A percentile compares a stretch with the other conserved stretches of the same genome.
Evolutionary conservation across 2,113 vertebrate species (phyloP).

Genomic region (Neodon shergylaensis): DNA sequence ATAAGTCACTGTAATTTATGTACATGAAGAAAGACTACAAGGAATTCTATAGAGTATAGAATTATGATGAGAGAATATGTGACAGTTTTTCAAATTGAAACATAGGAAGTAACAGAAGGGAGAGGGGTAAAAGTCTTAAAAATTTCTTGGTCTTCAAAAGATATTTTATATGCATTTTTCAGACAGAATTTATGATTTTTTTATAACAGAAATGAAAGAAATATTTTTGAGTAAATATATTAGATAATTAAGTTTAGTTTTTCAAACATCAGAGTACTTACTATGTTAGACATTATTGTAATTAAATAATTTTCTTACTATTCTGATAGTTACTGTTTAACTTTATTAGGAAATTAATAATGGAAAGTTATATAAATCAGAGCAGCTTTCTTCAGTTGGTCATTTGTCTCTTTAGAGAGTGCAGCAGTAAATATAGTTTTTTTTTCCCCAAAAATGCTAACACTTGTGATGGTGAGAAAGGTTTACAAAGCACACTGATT

Average conservation of each 20-base stretch:
- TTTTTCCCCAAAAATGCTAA: background rate
- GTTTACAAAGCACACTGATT: background rate
- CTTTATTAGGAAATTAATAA: background rate
- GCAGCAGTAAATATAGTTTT: background rate
- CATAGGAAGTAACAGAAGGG: background rate
- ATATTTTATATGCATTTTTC: background rate
- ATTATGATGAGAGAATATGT: background rate
- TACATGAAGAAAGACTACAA: background rate
- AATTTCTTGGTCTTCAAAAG: background rate
- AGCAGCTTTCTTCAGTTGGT: background rate
- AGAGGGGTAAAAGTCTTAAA: slow-evolving; percentile 17
- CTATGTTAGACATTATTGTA: background rate
- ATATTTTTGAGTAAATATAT: background rate
- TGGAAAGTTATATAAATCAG: background rate
- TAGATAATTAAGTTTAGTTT: background rate
- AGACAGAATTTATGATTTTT: background rate
- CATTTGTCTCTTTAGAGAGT: slow-evolving; percentile 1
- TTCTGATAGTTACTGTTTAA: slow-evolving; percentile 4
- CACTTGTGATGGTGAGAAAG: background rate
- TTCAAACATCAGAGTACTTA: background rate
- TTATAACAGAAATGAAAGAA: slow-evolving; percentile 40
- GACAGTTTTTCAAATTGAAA: slow-evolving; percentile 33
- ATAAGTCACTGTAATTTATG: slow-evolving; percentile 9
- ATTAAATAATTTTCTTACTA: background rate
- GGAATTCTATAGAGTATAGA: slow-evolving; percentile 28